These are phyloP conservation scores for Charina bottae DNA, from an alignment of 2,113 vertebrate species.

Conservation along the genomic window DNA sequence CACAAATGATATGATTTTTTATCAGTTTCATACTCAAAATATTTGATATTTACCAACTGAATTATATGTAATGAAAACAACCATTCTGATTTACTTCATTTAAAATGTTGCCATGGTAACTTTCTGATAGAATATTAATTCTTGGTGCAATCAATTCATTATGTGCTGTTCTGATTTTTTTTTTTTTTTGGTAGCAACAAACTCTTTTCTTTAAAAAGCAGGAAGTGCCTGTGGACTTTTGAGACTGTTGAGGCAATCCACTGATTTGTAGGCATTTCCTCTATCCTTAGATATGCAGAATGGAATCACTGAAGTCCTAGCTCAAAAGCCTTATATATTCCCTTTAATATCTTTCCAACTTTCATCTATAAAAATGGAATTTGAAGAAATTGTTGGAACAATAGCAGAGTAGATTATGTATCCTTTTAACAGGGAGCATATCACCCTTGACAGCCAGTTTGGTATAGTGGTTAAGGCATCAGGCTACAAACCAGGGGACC, in stretches of 20 bases:
- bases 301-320: conserved; percentile 6
- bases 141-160: conserved; percentile 14
- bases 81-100: conserved; percentile 41
- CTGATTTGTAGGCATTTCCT: background rate
- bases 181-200: background rate
- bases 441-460: background rate
- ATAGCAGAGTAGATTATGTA: conserved; percentile 31
- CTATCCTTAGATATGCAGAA: background rate
- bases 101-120: conserved; percentile 19
- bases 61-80: background rate
- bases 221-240: conserved; percentile 24
- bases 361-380: rapidly evolving
- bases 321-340: background rate
- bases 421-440: conserved; percentile 36
- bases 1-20: conserved; percentile 11
- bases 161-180: background rate
- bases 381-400: conserved; percentile 41
- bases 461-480: background rate
- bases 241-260: background rate
- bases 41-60: background rate
- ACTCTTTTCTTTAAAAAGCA: conserved; percentile 45
- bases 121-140: conserved; percentile 33
- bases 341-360: conserved; percentile 19
- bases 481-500: background rate
- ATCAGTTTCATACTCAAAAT: background rate